Conservation (phyloP, 2,113 vertebrate species). For the Hystrix cristata region DNA sequence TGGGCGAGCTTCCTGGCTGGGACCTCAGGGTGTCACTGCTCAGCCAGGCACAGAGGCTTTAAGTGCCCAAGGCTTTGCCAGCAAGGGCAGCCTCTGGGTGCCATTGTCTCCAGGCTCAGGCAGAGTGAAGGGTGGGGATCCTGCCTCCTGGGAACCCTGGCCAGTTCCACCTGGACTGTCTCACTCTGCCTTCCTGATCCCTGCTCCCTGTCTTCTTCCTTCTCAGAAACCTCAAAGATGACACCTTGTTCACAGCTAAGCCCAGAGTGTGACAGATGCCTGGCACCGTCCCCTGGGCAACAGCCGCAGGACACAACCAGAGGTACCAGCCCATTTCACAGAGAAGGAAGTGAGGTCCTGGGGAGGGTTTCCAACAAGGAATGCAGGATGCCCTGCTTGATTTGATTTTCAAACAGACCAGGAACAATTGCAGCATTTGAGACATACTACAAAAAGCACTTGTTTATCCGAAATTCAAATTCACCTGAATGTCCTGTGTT, state of each 20-base stretch:
- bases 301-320: background rate
- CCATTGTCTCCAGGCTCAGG: rapidly evolving
- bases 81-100: rapidly evolving
- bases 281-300: background rate
- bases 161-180: background rate
- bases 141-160: background rate
- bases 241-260: background rate
- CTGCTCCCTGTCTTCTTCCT: background rate
- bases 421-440: background rate
- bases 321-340: background rate
- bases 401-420: background rate
- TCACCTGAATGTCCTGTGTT: background rate
- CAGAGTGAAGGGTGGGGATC: background rate
- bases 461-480: slow-evolving; percentile 12
- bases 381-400: background rate
- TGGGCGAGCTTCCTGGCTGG: background rate
- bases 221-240: background rate
- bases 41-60: background rate
- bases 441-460: background rate
- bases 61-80: background rate
- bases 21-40: background rate
- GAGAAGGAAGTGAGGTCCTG: background rate
- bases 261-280: background rate
- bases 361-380: background rate
- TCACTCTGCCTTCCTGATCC: background rate